Evolutionary conservation across 2,113 vertebrate genomes (phyloP), one percentile per base, ranked within the genome.

Genomic region (Archilochus colubris): DNA sequence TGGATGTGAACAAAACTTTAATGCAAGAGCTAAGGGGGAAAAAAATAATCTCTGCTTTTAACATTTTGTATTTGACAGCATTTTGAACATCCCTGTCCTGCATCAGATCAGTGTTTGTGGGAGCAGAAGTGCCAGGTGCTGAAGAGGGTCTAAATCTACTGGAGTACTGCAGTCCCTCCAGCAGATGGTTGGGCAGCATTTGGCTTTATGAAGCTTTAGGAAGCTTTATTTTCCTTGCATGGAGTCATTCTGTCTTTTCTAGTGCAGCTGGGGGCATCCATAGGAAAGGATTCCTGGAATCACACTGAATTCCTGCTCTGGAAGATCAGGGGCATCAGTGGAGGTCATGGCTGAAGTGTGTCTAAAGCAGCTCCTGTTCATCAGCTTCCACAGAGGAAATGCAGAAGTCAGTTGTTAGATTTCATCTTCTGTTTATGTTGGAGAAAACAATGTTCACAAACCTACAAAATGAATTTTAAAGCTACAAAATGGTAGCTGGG

Each of bases 281-380:
- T 62, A 94, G 63, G 63, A 79, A 58, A 73, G 46, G 82, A 55
- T 95, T 92, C 25, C 67, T 94, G 74, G 75, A 88, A 48, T 85
- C 66, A 19, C 48, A 59, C 38, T 36, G 68, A 80, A 57, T 89
- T 72, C 58, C 70, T 61, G 43, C 44, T 91, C 38, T 86, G 33
- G n/a, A 62, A 53, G 95, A 94, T 94, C 87, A 87, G 94, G 88
- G 75, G 84, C 85, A 87, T 91, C 63, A 79, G 51, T 58, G 63
- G 63, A 84, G 63, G 40, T 88, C 84, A 63, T 48, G 50, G 78
- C 72, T 87, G 51, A 94, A 97, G 31, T 73, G 87, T 94, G 82
- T 94, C 89, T 96, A 92, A 89, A 94, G 75, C 73, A 94, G 63
- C 63, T 91, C 85, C 46, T 87, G 51, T 94, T 92, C 82, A 87